These are phyloP conservation scores for Neopipo cinnamomea DNA, from an alignment of 2,113 vertebrate species.

Conservation along the genomic window DNA sequence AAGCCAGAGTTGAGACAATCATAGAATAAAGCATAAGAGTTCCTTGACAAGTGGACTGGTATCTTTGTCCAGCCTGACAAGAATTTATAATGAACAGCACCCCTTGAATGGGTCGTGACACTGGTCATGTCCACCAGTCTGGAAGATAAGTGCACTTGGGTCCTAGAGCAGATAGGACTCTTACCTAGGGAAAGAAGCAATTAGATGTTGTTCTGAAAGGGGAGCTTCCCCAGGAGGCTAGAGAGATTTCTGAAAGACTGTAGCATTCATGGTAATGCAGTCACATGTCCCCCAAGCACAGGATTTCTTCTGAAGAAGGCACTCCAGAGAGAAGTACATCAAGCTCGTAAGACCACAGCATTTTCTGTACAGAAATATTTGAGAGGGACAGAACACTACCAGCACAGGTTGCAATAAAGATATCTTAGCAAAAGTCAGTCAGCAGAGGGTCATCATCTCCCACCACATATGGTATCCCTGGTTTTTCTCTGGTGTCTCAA, in stretches of 20 bases:
- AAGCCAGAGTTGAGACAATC: not conserved
- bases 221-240: not conserved
- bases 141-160: not conserved
- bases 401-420: not conserved
- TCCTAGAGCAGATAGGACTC: not conserved
- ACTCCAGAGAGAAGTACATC: not conserved
- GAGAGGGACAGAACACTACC: not conserved
- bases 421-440: not conserved
- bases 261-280: not conserved
- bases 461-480: not conserved
- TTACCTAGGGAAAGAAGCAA: not conserved
- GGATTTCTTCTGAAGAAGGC: not conserved
- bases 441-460: not conserved
- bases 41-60: not conserved
- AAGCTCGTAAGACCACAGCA: not conserved
- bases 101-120: not conserved
- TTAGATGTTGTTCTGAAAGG: not conserved
- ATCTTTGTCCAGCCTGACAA: not conserved
- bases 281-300: accelerated
- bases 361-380: not conserved
- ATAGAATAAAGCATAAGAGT: not conserved
- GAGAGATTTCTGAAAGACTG: not conserved
- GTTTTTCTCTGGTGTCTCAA: not conserved
- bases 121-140: not conserved
- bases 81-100: not conserved